phyloP scores from a whole-genome alignment of 1,140 invertebrate species.

The Drosophila suzukii region DNA sequence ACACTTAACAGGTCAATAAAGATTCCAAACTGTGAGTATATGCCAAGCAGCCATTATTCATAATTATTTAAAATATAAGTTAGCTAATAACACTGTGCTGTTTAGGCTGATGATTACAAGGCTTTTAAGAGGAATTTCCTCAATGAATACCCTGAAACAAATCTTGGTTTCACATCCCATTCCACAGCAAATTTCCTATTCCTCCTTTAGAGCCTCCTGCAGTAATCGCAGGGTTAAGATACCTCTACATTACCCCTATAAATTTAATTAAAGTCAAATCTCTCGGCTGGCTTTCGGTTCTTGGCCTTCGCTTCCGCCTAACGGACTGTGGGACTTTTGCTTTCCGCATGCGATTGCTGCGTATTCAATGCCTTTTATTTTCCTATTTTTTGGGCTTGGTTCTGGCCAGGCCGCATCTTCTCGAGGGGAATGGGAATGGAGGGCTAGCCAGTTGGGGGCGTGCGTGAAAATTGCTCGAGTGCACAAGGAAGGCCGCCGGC shows the following conservation, averaged over 20 bases:
- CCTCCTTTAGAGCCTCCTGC: neutral
- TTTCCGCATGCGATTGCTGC: constrained; percentile 42
- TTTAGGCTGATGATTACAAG: too few relatives aligned
- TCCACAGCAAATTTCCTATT: neutral
- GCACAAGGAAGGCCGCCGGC: constrained; percentile 75
- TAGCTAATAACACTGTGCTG: too few relatives aligned
- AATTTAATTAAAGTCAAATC: constrained; percentile 32
- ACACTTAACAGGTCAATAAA: neutral
- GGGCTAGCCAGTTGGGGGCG: constrained; percentile 51
- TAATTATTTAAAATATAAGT: too few relatives aligned
- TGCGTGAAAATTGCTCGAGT: constrained; percentile 70
- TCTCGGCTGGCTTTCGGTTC: neutral
- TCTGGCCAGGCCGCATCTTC: constrained; percentile 1
- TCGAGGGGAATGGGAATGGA: neutral
- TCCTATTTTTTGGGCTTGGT: constrained; percentile 7
- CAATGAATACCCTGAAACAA: neutral
- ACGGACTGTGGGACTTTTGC: constrained; percentile 48
- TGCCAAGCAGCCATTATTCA: too few relatives aligned
- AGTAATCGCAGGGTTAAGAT: neutral
- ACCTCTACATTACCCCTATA: constrained; percentile 4
- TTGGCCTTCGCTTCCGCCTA: constrained; percentile 26
- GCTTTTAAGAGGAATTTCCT: too few relatives aligned
- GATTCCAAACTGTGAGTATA: too few relatives aligned
- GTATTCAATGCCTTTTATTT: constrained; percentile 14
- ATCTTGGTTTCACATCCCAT: neutral